Evolutionary conservation across 1,140 invertebrate genomes (phyloP), one percentile per base, ranked within the genome.

Genomic region (Eufriesea mexicana): DNA sequence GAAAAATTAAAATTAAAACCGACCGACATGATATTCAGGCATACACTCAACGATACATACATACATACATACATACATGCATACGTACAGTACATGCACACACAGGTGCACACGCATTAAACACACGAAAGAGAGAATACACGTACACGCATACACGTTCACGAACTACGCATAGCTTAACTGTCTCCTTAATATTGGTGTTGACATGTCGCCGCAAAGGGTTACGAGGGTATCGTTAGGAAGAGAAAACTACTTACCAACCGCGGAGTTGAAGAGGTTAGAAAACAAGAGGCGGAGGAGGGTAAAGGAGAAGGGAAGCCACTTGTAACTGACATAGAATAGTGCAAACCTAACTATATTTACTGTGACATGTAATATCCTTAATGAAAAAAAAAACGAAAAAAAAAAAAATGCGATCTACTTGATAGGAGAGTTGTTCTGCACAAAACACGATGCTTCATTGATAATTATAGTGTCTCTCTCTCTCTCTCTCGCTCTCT

Each of bases 301-400:
- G 51, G n/a, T 68, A 81, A 75, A 81, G 70, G 72, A 85, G 64
- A 83, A 66, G 84, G 80, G 61, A 85, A 86, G 86, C 82, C 90
- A 88, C 76, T 87, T 88, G 78, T 90, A 89, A 92, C 87, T 91
- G 90, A 92, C 87, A 91, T 93, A 90, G 89, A 80, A 90, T 91
- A 93, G 73, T 67, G 91, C 88, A 86, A 92, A 88, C 88, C 89
- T 92, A 93, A 91, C 87, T 92, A 90, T 92, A 92, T 91, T 93
- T 91, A 93, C 92, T 92, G 91, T 93, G 92, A 93, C 90, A 91
- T 93, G 92, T 93, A 93, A 92, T 92, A 93, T 83, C 89, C 89
- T 91, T 89, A 92, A 90, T 85, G 88, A 89, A 86, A 85, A 88
- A 84, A 87, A 87, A 81, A 92, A 4, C 35, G 35, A 35, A 35